Conservation (phyloP, 92 coral and sea anemone species). For the Heliopora coerulea region DNA sequence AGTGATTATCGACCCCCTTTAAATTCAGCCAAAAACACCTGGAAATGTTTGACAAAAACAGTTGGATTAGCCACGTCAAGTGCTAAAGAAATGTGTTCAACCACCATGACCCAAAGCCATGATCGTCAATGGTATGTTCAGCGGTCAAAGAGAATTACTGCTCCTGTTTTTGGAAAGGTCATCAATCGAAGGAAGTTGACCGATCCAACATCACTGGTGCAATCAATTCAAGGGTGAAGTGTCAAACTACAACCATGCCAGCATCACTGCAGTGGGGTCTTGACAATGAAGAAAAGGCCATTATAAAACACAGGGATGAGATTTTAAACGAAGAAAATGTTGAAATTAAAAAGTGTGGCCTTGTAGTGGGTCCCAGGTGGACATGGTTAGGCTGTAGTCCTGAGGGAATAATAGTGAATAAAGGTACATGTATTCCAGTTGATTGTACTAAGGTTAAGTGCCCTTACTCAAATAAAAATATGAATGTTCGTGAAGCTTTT, state of each 20-base stretch:
- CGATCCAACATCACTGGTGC: slow-evolving; percentile 10
- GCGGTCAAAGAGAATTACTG: slow-evolving; percentile 5
- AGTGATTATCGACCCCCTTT: too few species aligned
- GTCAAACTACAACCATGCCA: slow-evolving; percentile 28
- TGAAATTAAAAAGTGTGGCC: slow-evolving; percentile 45
- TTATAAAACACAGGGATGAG: slow-evolving; percentile 15
- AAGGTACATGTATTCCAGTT: slow-evolving; percentile 20
- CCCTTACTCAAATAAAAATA: slow-evolving; percentile 41
- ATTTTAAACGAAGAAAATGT: slow-evolving; percentile 2
- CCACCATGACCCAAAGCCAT: slow-evolving; percentile 1
- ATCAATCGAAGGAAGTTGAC: slow-evolving; percentile 35
- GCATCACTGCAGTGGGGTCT: slow-evolving; percentile 50
- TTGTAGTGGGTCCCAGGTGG: slow-evolving; percentile 48
- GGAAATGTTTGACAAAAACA: too few species aligned
- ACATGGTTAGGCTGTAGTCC: slow-evolving; percentile 60
- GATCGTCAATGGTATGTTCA: slow-evolving; percentile 22
- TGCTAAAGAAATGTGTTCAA: too few species aligned
- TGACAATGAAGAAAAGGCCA: slow-evolving; percentile 52
- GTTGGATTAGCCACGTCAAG: too few species aligned
- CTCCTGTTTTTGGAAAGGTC: slow-evolving; percentile 41
- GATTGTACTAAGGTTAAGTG: slow-evolving; percentile 61
- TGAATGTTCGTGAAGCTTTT: slow-evolving; percentile 50
- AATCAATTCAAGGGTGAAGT: slow-evolving; percentile 9
- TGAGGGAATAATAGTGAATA: slow-evolving; percentile 52
- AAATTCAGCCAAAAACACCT: too few species aligned